These are phyloP conservation scores for Pantelozetes paolii DNA, from an alignment of 2,888 invertebrate species.

Conservation along the genomic window DNA sequence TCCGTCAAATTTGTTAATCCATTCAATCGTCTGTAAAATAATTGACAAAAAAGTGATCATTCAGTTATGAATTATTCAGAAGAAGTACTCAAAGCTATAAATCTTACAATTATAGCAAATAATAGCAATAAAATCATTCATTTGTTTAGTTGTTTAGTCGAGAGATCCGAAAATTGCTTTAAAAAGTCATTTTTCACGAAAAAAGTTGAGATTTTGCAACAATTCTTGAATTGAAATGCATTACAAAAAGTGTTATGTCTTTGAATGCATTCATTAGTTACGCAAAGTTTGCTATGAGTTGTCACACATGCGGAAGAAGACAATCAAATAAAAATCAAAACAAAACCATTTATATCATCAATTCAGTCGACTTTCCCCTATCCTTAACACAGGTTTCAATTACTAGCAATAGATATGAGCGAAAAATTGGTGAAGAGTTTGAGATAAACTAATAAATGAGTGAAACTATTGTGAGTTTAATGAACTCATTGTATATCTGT, in stretches of 20 bases:
- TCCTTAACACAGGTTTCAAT: background rate
- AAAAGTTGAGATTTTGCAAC: no score
- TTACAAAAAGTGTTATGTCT: no score
- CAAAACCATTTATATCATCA: background rate
- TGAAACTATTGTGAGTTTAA: background rate
- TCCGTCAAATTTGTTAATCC: constrained; percentile 13
- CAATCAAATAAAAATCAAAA: no score
- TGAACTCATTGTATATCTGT: constrained; percentile 5
- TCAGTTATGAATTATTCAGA: no score
- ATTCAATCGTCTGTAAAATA: constrained; percentile 17
- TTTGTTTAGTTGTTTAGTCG: background rate
- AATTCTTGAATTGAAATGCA: no score
- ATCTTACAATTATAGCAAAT: background rate
- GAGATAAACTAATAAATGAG: background rate
- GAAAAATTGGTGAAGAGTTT: background rate
- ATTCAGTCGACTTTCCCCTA: background rate
- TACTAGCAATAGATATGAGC: background rate
- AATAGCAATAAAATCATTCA: background rate
- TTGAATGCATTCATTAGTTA: constrained; percentile 13
- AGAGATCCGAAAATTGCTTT: no score
- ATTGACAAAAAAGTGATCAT: no score
- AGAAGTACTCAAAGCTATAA: no score
- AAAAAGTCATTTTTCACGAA: background rate
- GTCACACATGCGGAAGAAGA: constrained; percentile 6
- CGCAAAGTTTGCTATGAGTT: background rate